Evolutionary conservation across 92 coral and sea anemone genomes (phyloP), one percentile per base, ranked within the genome.

Genomic region (Diadumene lineata): DNA sequence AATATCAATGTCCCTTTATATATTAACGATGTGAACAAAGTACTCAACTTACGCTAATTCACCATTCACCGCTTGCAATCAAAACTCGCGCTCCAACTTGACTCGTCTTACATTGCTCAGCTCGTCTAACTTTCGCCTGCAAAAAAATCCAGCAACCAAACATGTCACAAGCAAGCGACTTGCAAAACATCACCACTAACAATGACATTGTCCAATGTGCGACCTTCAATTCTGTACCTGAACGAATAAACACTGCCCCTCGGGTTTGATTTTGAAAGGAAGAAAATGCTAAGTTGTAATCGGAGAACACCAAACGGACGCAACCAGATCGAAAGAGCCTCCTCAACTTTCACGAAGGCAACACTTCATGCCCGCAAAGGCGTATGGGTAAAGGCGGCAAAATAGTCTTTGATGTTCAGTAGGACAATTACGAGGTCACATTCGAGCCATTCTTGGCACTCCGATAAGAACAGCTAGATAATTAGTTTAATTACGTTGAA

Each of bases 1-100:
- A 87, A 91, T 88, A 88, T 60, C 82, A 72, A 62, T 75, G 90
- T 76, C 90, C 97, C 87, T 74, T 87, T 91, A 88, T 88, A 75
- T 84, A 87, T 83, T 88, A 84, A 84, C 87, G 87, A 84, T 82
- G 90, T 56, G 93, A 87, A 93, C 92, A 87, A 87, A 91, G 94
- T 89, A 89, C 98, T 94, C 98, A 94, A 94, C 98, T 94, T 94
- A 94, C 98, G 93, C 85, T 88, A 94, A 94, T 91, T 94, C 92
- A 87, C 97, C 97, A 92, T 88, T 88, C 97, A 91, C 96, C 89
- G 93, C 90, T 91, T 94, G 98, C 96, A 94, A 94, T 88, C 97
- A 94, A 94, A 94, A 89, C 98, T 94, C 92, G 97, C 97, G 94
- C 97, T 93, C 72, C 90, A 74, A 82, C 85, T 66, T 85, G 97